Evolutionary conservation across 2,888 invertebrate species (phyloP).

Genomic region (Anticlea derivata): DNA sequence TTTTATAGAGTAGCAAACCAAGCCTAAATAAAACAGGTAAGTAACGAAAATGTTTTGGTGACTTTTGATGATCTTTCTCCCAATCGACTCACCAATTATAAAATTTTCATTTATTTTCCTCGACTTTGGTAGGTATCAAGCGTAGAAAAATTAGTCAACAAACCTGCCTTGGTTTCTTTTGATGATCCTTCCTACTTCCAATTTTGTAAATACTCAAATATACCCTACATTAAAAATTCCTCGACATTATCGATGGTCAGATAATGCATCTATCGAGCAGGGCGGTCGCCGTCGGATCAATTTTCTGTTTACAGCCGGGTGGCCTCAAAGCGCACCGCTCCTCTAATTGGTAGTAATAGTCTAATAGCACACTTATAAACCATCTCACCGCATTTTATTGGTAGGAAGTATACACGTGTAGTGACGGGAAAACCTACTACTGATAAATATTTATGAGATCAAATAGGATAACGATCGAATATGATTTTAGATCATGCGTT

Average conservation of each 20-base stretch:
- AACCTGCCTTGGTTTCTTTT: not conserved
- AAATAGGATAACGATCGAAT: conserved; percentile 35
- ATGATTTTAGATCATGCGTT: conserved; percentile 17
- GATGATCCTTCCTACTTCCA: not conserved
- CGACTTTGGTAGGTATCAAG: too few relatives aligned
- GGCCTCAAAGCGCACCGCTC: conserved; percentile 72
- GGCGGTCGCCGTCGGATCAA: conserved; percentile 76
- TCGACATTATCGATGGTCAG: conserved; percentile 40
- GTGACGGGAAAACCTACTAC: conserved; percentile 24
- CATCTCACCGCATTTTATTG: conserved; percentile 47
- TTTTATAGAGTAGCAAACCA: too few relatives aligned
- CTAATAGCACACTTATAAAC: conserved; percentile 67
- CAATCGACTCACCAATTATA: not conserved
- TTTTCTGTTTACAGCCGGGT: conserved; percentile 74
- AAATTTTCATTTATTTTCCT: too few relatives aligned
- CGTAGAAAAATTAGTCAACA: too few relatives aligned
- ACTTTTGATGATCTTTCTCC: not conserved
- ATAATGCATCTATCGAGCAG: conserved; percentile 50
- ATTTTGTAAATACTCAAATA: conserved; percentile 4
- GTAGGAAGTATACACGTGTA: conserved; percentile 36
- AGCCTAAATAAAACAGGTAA: too few relatives aligned
- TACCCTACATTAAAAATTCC: conserved; percentile 8
- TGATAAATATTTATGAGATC: conserved; percentile 38
- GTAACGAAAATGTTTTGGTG: too few relatives aligned
- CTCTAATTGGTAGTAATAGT: conserved; percentile 79